These are phyloP conservation scores for Linnaemya vulpina DNA, from an alignment of 2,888 invertebrate genomes.

Conservation along the genomic window DNA sequence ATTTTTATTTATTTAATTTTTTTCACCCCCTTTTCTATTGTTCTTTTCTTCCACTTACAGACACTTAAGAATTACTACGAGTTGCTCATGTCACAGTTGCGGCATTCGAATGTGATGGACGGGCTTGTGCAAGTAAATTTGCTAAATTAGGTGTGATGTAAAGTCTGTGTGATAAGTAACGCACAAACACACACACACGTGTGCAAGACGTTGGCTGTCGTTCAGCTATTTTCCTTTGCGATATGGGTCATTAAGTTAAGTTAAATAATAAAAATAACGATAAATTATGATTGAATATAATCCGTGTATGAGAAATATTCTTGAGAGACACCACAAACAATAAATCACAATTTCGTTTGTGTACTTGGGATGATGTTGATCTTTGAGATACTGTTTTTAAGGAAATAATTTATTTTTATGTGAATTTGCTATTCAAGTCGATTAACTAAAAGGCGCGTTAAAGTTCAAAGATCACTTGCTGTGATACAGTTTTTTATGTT, in stretches of 20 bases:
- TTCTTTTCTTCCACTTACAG: background rate
- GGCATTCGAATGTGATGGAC: too few relatives aligned
- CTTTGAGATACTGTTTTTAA: background rate
- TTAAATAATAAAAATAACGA: background rate
- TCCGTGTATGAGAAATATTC: background rate
- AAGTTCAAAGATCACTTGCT: background rate
- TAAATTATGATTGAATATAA: background rate
- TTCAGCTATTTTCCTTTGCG: background rate
- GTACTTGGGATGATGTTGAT: background rate
- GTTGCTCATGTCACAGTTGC: background rate
- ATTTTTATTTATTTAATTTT: too few relatives aligned
- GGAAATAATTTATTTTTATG: background rate
- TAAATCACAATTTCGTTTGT: slow-evolving; percentile 37
- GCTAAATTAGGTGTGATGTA: slow-evolving; percentile 28
- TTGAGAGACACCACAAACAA: slow-evolving; percentile 9
- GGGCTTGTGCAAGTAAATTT: background rate
- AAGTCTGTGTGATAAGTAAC: slow-evolving; percentile 3
- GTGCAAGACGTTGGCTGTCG: background rate
- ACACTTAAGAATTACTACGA: background rate
- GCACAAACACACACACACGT: background rate
- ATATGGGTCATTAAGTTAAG: slow-evolving; percentile 58
- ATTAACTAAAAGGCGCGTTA: background rate
- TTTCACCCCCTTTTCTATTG: background rate
- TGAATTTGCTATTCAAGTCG: background rate
- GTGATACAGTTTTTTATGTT: too few relatives aligned